Conservation (phyloP, 1,140 invertebrate genomes). For the Diuraphis noxia region DNA sequence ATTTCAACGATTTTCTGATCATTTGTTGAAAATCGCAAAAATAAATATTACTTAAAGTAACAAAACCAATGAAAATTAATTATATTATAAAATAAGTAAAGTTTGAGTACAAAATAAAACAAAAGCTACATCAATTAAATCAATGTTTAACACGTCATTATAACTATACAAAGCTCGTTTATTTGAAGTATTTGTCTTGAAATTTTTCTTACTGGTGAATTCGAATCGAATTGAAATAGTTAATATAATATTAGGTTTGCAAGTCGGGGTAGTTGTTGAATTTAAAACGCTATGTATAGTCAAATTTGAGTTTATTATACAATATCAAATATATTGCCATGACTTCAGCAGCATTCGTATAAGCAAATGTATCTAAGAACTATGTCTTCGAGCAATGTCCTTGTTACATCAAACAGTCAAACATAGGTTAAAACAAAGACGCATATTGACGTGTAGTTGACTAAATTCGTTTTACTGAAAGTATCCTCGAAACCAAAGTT, state of each 20-base stretch:
- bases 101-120: too few relatives aligned
- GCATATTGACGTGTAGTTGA: neutral
- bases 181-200: neutral
- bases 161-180: neutral
- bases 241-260: neutral
- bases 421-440: neutral
- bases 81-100: too few relatives aligned
- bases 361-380: neutral
- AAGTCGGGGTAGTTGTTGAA: neutral
- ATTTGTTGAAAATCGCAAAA: too few relatives aligned
- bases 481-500: neutral
- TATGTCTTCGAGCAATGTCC: neutral
- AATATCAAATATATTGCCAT: fast-evolving
- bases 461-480: neutral
- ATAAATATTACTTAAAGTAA: too few relatives aligned
- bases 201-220: neutral
- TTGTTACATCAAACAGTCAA: neutral
- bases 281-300: neutral
- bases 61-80: too few relatives aligned
- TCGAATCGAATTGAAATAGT: neutral
- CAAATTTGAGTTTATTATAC: neutral
- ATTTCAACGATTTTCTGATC: too few relatives aligned
- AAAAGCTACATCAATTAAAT: neutral
- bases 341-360: neutral
- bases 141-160: neutral